Conservation (phyloP, 1,140 invertebrate genomes). For the Leptinotarsa texana region DNA sequence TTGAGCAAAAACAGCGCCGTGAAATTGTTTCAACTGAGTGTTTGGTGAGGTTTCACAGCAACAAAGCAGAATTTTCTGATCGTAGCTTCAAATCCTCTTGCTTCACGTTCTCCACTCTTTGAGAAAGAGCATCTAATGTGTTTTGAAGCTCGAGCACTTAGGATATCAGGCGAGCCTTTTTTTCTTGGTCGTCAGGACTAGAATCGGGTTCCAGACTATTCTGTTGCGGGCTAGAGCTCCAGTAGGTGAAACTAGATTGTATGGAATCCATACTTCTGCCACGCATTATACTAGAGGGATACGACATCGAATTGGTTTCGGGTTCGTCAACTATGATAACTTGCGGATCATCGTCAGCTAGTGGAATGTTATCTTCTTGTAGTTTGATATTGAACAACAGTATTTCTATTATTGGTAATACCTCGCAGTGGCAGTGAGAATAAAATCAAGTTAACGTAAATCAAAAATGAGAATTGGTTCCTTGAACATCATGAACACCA, state of each 20-base stretch:
- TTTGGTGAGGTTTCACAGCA: too few species aligned
- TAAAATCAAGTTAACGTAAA: too few species aligned
- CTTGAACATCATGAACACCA: too few species aligned
- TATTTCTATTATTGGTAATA: not conserved
- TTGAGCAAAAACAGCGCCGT: too few species aligned
- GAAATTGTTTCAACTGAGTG: too few species aligned
- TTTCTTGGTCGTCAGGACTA: conserved; percentile 91
- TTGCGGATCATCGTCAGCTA: conserved; percentile 91
- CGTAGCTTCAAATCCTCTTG: conserved; percentile 97
- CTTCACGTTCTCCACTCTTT: conserved; percentile 96
- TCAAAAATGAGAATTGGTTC: too few species aligned
- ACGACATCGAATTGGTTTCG: conserved; percentile 63
- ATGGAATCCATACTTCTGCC: conserved; percentile 88
- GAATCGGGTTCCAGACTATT: conserved; percentile 82
- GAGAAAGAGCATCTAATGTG: conserved; percentile 96
- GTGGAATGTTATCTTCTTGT: conserved; percentile 67
- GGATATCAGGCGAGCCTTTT: conserved; percentile 95
- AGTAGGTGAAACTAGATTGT: conserved; percentile 85
- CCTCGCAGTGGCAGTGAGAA: too few species aligned
- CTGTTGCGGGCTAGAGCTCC: conserved; percentile 80
- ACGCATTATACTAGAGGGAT: conserved; percentile 64
- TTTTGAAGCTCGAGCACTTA: conserved; percentile 98
- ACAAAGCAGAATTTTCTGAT: conserved; percentile 78
- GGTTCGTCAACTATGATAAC: conserved; percentile 76
- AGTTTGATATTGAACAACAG: conserved; percentile 34